phyloP scores from a whole-genome alignment of 2,113 vertebrate species.

The Orthonyx spaldingii region DNA sequence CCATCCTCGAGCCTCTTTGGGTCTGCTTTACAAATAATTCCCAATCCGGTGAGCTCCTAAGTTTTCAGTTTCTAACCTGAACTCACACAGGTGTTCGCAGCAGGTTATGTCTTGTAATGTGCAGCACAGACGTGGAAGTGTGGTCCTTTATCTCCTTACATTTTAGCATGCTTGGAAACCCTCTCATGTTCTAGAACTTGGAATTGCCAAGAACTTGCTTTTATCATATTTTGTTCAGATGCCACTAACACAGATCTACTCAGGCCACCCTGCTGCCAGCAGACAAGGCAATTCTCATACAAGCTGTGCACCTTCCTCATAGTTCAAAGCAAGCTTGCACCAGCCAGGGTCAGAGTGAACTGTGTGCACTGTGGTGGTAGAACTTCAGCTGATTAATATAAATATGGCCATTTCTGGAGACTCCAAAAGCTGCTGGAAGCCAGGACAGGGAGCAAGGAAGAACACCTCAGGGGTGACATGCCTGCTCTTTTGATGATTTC shows the following conservation, averaged over 20 bases:
- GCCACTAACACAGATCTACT: neutral
- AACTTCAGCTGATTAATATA: neutral
- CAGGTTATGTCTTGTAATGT: neutral
- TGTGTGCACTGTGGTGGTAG: neutral
- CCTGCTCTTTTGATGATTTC: neutral
- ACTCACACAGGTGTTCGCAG: neutral
- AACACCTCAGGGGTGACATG: accelerated
- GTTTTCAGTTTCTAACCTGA: neutral
- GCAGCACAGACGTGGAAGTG: neutral
- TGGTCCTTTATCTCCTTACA: neutral
- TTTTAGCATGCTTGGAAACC: neutral
- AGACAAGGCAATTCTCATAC: neutral
- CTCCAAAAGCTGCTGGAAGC: neutral
- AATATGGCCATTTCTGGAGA: neutral
- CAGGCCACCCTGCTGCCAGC: neutral
- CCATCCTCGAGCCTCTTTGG: neutral
- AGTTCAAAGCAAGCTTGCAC: neutral
- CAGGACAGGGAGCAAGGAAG: neutral
- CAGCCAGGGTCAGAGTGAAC: neutral
- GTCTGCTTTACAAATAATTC: neutral
- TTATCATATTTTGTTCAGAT: neutral
- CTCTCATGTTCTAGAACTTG: neutral
- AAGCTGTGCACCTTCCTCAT: neutral
- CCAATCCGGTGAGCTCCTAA: neutral
- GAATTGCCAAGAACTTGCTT: neutral